These are phyloP conservation scores for Lasioglossum calceatum DNA, from an alignment of 2,888 invertebrate species.

Conservation along the genomic window DNA sequence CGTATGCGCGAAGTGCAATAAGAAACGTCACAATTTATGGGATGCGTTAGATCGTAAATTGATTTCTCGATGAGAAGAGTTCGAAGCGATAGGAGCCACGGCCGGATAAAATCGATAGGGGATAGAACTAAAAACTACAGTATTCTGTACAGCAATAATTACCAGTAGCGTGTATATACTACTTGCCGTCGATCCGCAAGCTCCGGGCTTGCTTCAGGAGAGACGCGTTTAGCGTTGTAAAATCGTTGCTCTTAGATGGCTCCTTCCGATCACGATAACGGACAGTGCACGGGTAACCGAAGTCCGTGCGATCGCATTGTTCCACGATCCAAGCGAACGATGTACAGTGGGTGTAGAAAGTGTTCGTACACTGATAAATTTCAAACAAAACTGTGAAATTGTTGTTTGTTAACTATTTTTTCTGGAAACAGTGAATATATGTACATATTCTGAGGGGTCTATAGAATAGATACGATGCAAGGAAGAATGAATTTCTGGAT, in stretches of 20 bases:
- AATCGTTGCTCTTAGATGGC: constrained; percentile 9
- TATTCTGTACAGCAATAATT: constrained; percentile 78
- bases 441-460: too few species aligned
- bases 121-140: constrained; percentile 58
- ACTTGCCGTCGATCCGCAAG: constrained; percentile 1
- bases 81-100: not conserved
- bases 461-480: too few species aligned
- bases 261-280: constrained; percentile 12
- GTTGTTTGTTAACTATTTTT: too few species aligned
- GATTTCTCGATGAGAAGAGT: not conserved
- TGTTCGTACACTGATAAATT: too few species aligned
- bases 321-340: constrained; percentile 40
- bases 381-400: too few species aligned
- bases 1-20: too few species aligned
- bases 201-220: not conserved
- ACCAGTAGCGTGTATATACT: constrained; percentile 72
- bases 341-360: constrained; percentile 40
- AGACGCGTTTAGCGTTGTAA: not conserved
- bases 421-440: too few species aligned
- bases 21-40: not conserved
- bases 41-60: not conserved
- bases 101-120: constrained; percentile 23
- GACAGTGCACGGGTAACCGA: constrained; percentile 20
- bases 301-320: constrained; percentile 32
- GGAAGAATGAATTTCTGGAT: too few species aligned